Percentiles rank a stretch among this genome's conserved stretches.
phyloP scores from a whole-genome alignment of 2,797 vertebrate genomes.

The Anomalospiza imberbis region DNA sequence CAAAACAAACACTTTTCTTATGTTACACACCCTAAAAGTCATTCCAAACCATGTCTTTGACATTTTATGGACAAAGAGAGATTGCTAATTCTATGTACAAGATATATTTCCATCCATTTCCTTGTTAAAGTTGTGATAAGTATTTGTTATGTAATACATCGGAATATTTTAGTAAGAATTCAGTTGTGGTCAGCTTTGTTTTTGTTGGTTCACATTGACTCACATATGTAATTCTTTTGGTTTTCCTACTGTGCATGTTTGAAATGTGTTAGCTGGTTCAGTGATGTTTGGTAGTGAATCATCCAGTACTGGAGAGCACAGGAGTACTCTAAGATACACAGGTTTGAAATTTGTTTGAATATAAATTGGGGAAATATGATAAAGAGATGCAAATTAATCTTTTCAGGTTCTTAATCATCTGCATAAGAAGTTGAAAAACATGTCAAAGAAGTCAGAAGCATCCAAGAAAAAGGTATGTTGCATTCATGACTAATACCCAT shows the following conservation, averaged over 20 bases:
- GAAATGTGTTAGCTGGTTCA: background rate
- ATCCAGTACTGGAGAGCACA: background rate
- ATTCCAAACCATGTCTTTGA: background rate
- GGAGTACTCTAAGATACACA: background rate
- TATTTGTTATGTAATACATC: background rate
- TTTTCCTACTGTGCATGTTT: background rate
- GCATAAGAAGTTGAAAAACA: slow-evolving; percentile 94
- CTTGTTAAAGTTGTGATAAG: background rate
- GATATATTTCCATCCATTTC: background rate
- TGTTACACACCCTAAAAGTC: background rate
- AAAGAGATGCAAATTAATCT: slow-evolving; percentile 15
- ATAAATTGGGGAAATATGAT: background rate
- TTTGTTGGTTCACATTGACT: background rate
- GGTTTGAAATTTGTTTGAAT: background rate
- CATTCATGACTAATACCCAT: background rate
- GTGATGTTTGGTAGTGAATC: background rate
- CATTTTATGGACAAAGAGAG: background rate
- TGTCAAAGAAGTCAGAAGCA: slow-evolving; percentile 97
- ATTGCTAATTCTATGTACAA: background rate
- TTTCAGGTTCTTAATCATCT: slow-evolving; percentile 95
- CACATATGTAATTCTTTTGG: background rate
- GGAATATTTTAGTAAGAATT: background rate
- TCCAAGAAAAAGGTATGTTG: slow-evolving; percentile 95
- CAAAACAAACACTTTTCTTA: slow-evolving; percentile 10
- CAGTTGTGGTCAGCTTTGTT: background rate